A percentile compares a stretch with the other conserved stretches of the same genome.
phyloP scores from a whole-genome alignment of 2,888 invertebrate species.

The Gasteruption jaculator region DNA sequence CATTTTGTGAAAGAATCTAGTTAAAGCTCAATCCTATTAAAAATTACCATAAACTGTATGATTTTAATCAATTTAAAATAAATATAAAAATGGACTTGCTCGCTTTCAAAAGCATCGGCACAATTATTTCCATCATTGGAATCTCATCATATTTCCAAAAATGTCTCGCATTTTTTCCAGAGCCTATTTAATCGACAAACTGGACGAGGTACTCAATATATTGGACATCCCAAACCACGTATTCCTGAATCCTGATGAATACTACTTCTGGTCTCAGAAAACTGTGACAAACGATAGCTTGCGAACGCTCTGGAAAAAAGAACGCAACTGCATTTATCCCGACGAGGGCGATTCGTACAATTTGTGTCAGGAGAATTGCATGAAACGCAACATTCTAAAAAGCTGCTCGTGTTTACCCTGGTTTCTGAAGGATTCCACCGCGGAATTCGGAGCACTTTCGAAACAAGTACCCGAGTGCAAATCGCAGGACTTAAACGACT shows the following conservation, averaged over 20 bases:
- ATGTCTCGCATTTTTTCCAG: conserved; percentile 16
- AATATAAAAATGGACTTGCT: too few species aligned
- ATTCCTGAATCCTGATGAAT: conserved; percentile 9
- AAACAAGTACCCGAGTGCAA: conserved; percentile 29
- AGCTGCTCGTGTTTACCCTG: conserved; percentile 35
- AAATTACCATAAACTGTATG: too few species aligned
- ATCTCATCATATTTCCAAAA: too few species aligned
- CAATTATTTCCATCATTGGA: too few species aligned
- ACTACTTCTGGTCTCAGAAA: conserved; percentile 12
- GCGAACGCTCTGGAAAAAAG: conserved; percentile 53
- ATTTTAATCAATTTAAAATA: too few species aligned
- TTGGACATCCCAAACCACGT: conserved; percentile 10
- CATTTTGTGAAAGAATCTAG: too few species aligned
- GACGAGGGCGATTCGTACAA: conserved; percentile 54
- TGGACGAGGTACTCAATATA: conserved; percentile 8
- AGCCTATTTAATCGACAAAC: conserved; percentile 13
- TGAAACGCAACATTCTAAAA: conserved; percentile 13
- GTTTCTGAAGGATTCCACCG: conserved; percentile 21
- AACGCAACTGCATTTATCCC: conserved; percentile 69
- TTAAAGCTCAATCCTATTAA: too few species aligned
- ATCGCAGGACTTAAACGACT: conserved; percentile 40
- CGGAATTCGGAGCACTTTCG: too few species aligned
- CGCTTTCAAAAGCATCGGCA: too few species aligned
- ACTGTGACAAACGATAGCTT: conserved; percentile 13
- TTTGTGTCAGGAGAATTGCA: conserved; percentile 24